Evolutionary conservation across 2,888 invertebrate species (phyloP).

Genomic region (Monoplex corrugatus): DNA sequence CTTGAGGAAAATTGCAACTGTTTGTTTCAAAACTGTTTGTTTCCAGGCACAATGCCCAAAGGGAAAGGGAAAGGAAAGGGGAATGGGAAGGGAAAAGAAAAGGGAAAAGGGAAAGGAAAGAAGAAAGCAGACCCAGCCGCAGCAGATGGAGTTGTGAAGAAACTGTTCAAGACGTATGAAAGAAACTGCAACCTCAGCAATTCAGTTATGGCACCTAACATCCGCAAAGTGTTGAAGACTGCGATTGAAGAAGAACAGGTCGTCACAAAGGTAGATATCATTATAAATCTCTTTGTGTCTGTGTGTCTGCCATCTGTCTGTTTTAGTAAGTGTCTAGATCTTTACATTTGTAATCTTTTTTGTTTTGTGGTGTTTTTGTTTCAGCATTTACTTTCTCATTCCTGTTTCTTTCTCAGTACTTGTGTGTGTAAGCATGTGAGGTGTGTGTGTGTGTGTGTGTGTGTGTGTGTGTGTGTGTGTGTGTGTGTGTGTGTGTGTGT

Average conservation of each 20-base stretch:
- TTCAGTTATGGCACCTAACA: constrained; percentile 70
- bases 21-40: too few relatives aligned
- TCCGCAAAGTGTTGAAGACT: constrained; percentile 65
- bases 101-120: constrained; percentile 53
- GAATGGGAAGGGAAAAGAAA: constrained; percentile 55
- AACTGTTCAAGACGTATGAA: constrained; percentile 71
- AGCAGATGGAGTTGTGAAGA: constrained; percentile 66
- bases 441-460: neutral
- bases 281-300: neutral
- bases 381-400: neutral
- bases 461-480: neutral
- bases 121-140: constrained; percentile 64
- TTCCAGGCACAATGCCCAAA: constrained; percentile 39
- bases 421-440: neutral
- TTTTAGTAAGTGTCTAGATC: too few relatives aligned
- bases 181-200: constrained; percentile 70
- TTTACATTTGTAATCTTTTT: neutral
- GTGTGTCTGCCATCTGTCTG: neutral
- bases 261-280: constrained; percentile 64
- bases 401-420: neutral
- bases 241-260: constrained; percentile 69
- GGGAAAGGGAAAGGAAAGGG: constrained; percentile 49
- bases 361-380: neutral
- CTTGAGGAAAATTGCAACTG: too few relatives aligned
- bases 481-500: constrained; percentile 26